phyloP scores from a whole-genome alignment of 2,797 vertebrate genomes.

The Hozukius guyotensis region DNA sequence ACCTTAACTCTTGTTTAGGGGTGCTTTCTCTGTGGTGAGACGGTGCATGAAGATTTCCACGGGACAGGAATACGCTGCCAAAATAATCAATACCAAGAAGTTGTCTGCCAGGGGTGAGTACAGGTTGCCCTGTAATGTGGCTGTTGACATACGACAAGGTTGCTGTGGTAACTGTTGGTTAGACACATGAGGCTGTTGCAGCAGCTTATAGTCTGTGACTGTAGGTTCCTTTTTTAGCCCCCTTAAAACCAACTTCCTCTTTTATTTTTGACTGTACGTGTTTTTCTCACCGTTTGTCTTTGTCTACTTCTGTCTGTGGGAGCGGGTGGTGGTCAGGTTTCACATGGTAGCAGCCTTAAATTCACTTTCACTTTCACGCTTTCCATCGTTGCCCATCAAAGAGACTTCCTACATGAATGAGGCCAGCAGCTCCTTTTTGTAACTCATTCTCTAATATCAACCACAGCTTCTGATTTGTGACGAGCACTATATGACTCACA shows the following conservation, averaged over 20 bases:
- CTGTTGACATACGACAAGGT: no score
- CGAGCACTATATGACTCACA: conserved; percentile 43
- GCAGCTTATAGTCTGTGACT: background rate
- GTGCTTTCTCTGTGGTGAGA: conserved; percentile 96
- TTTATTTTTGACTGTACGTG: background rate
- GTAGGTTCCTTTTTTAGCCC: background rate
- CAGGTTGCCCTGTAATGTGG: background rate
- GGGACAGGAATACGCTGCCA: conserved; percentile 96
- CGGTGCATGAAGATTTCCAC: conserved; percentile 96
- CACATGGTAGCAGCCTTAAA: background rate
- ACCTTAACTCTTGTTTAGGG: conserved; percentile 79
- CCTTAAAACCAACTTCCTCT: conserved; percentile 11
- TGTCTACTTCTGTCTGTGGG: background rate
- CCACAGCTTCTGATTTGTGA: conserved; percentile 8
- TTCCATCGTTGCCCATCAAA: background rate
- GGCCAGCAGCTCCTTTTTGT: background rate
- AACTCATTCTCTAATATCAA: conserved; percentile 38
- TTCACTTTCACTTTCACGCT: background rate
- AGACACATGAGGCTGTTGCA: background rate
- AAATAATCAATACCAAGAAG: conserved; percentile 99
- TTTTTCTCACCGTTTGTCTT: background rate
- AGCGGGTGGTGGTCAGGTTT: background rate
- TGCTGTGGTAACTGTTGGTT: background rate
- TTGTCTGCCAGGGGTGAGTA: conserved; percentile 94
- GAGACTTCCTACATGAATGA: conserved; percentile 8